phyloP scores from a whole-genome alignment of 2,888 invertebrate species.

The Norana najaformis region DNA sequence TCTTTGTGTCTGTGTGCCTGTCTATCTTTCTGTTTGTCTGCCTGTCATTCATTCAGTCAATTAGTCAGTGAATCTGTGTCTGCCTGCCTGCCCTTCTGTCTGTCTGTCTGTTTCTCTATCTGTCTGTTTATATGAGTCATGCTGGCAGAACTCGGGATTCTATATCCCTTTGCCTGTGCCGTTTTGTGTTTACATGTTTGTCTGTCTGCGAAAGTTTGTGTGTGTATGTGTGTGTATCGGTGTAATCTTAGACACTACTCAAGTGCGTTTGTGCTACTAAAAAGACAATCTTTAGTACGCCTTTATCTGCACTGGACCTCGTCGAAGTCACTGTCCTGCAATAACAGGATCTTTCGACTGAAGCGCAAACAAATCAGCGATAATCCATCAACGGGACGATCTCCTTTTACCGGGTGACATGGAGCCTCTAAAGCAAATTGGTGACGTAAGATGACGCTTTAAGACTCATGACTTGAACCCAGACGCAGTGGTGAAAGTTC shows the following conservation, averaged over 20 bases:
- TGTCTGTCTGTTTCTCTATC: background rate
- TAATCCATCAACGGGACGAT: background rate
- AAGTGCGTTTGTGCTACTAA: background rate
- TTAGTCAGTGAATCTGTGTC: too few species aligned
- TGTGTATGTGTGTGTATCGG: background rate
- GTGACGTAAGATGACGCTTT: background rate
- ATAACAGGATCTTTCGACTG: background rate
- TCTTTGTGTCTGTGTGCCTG: background rate
- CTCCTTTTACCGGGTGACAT: background rate
- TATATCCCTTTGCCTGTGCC: background rate
- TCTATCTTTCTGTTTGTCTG: background rate
- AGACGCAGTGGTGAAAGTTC: background rate
- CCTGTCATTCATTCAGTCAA: too few species aligned
- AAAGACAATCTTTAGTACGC: background rate
- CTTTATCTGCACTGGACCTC: background rate
- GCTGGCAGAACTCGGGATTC: background rate
- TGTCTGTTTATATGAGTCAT: conserved; percentile 1
- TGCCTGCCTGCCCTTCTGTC: background rate
- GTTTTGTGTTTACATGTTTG: background rate
- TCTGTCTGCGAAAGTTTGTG: background rate
- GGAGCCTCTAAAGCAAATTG: background rate
- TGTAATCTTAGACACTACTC: background rate
- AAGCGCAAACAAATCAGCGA: background rate
- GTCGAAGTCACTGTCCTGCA: background rate
- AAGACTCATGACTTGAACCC: background rate